Base-by-base conservation (phyloP, 1,140 invertebrate genomes). In the Sipha flava region DNA sequence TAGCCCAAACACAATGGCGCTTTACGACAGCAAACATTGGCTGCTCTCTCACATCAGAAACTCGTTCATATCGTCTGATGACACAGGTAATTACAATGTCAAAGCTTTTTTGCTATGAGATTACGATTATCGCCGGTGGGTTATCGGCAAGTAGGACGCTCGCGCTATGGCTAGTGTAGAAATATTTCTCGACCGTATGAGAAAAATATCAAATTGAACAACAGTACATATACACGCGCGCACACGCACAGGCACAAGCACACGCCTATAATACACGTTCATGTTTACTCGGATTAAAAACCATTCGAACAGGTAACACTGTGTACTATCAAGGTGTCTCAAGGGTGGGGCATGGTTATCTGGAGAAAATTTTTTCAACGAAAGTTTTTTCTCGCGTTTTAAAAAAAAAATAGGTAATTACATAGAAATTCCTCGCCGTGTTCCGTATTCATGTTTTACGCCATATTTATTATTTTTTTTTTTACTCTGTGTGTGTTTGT, bases 31-130 rank as follows among this genome's bases (percentile, higher is more conserved):
- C 85, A 91, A 92, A 86, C 92, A 93, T 81, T 98, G 96, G 92
- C 87, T 98, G 37, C 88, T 97, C 72, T 94, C 94, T 64, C 94
- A 97, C 85, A 95, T 97, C 80, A 88, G 94, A 79, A 95, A 97
- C 85, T 96, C 95, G 23, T 98, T 96, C 86, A 95, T 97, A 83
- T 94, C 93, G n/a, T 95, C 94, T 37, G 96, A 98, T 87, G 95
- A 97, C 86, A 96, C 95, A 83, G 94, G 94, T 88, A 88, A 84
- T 81, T n/a, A n/a, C n/a, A n/a, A n/a, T n/a, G n/a, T n/a, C n/a
- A n/a, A n/a, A n/a, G n/a, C n/a, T n/a, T n/a, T n/a, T n/a, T n/a
- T n/a, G n/a, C n/a, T n/a, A n/a, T n/a, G n/a, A n/a, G n/a, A n/a
- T n/a, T n/a, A n/a, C n/a, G n/a, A n/a, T n/a, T n/a, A n/a, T n/a